Percentiles rank a stretch among this genome's conserved stretches.
Evolutionary conservation across 1,140 invertebrate genomes (phyloP).

Genomic region (Armadillidium nasatum): DNA sequence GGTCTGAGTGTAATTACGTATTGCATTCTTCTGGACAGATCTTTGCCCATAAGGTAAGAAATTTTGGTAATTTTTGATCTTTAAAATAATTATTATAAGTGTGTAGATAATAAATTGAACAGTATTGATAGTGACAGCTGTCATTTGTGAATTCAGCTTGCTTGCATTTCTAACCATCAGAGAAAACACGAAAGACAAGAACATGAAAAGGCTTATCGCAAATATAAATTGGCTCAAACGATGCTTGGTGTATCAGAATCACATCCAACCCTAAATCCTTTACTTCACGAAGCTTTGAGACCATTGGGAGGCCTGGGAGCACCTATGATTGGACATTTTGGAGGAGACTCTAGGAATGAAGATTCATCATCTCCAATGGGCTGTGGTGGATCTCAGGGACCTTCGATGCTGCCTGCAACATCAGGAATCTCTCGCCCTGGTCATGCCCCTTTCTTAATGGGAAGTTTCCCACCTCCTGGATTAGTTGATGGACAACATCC

Average conservation of each 20-base stretch:
- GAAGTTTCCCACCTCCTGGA: slow-evolving; percentile 35
- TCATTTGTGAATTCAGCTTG: slow-evolving; percentile 3
- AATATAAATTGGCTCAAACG: slow-evolving; percentile 64
- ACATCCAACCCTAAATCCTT: slow-evolving; percentile 35
- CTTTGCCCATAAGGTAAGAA: slow-evolving; percentile 78
- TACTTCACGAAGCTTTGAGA: slow-evolving; percentile 40
- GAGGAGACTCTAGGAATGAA: slow-evolving; percentile 36
- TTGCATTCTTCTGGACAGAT: slow-evolving; percentile 92
- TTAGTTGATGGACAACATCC: slow-evolving; percentile 38
- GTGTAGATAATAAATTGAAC: background rate
- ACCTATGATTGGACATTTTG: slow-evolving; percentile 27
- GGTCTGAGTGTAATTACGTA: slow-evolving; percentile 90
- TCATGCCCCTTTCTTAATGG: slow-evolving; percentile 34
- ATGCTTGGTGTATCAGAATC: slow-evolving; percentile 47
- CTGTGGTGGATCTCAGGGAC: background rate
- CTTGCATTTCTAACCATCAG: slow-evolving; percentile 35
- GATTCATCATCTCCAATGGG: slow-evolving; percentile 38
- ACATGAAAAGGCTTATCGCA: slow-evolving; percentile 74
- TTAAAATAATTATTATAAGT: background rate
- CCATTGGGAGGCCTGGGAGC: slow-evolving; percentile 33
- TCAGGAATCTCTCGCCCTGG: slow-evolving; percentile 29
- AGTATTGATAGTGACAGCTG: background rate
- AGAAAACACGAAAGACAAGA: slow-evolving; percentile 92
- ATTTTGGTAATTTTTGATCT: background rate
- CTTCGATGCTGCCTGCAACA: slow-evolving; percentile 16